These are phyloP conservation scores for Columba guinea DNA, from an alignment of 2,797 vertebrate genomes.

Conservation along the genomic window DNA sequence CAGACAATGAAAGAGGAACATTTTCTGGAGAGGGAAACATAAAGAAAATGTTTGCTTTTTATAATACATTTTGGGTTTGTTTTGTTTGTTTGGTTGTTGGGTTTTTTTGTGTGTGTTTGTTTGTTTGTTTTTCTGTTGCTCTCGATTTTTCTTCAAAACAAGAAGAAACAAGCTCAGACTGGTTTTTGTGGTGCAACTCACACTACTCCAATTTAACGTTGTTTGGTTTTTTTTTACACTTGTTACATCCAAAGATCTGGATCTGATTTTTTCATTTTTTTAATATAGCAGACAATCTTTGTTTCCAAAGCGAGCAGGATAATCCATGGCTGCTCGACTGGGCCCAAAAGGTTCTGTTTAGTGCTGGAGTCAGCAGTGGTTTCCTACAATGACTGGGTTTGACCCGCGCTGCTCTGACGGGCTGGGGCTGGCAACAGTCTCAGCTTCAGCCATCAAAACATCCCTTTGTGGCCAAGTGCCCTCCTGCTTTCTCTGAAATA, in stretches of 20 bases:
- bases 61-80: not conserved
- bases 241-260: not conserved
- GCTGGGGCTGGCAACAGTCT: slow-evolving; percentile 34
- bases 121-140: not conserved
- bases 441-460: slow-evolving; percentile 50
- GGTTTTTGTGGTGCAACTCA: not conserved
- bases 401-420: not conserved
- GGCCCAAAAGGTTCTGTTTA: slow-evolving; percentile 13
- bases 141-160: not conserved
- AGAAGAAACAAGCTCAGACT: not conserved
- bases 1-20: not conserved
- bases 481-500: slow-evolving; percentile 61
- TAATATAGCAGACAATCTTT: not conserved
- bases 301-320: not conserved
- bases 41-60: not conserved
- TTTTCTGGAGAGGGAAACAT: not conserved
- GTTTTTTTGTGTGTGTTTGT: not conserved
- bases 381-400: not conserved
- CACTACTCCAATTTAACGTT: not conserved
- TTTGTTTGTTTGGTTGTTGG: too few species aligned
- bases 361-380: not conserved
- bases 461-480: slow-evolving; percentile 57
- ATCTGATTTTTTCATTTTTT: not conserved
- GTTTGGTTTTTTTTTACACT: not conserved
- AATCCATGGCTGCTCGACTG: accelerated